Evolutionary conservation across 2,888 invertebrate species (phyloP).

Genomic region (Oscheius sp.): DNA sequence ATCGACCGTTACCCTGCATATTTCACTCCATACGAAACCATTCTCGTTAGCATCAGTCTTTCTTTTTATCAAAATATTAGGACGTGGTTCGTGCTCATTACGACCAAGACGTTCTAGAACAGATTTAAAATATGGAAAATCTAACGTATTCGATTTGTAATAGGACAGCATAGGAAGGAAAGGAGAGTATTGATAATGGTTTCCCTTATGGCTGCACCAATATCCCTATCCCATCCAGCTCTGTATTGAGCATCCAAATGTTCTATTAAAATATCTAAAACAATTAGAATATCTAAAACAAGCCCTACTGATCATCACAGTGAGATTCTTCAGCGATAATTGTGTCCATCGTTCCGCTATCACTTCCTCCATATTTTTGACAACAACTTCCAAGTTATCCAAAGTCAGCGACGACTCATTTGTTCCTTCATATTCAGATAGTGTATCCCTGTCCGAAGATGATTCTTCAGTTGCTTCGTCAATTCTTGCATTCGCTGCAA

Average conservation of each 20-base stretch:
- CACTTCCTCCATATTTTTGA: constrained; percentile 28
- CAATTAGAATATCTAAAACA: neutral
- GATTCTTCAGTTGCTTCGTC: constrained; percentile 22
- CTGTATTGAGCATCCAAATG: constrained; percentile 42
- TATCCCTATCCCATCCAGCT: constrained; percentile 24
- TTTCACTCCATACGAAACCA: constrained; percentile 40
- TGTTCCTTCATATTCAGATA: neutral
- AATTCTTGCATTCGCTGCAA: neutral
- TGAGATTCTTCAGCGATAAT: constrained; percentile 5
- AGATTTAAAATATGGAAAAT: neutral
- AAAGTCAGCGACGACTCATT: constrained; percentile 16
- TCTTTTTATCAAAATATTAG: constrained; percentile 24
- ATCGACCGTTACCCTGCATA: constrained; percentile 33
- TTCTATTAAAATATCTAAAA: constrained; percentile 25
- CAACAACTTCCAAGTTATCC: constrained; percentile 36
- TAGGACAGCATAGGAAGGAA: constrained; percentile 38
- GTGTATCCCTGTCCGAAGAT: constrained; percentile 7
- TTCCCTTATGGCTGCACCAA: constrained; percentile 37
- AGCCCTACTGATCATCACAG: constrained; percentile 6
- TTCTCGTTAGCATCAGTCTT: neutral
- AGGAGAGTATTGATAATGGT: constrained; percentile 40
- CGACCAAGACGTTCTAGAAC: neutral
- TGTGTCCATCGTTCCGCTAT: constrained; percentile 33
- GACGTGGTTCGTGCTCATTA: constrained; percentile 1
- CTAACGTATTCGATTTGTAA: constrained; percentile 35